Base-by-base conservation (phyloP, 1,140 invertebrate genomes). In the Anastatus disparis region DNA sequence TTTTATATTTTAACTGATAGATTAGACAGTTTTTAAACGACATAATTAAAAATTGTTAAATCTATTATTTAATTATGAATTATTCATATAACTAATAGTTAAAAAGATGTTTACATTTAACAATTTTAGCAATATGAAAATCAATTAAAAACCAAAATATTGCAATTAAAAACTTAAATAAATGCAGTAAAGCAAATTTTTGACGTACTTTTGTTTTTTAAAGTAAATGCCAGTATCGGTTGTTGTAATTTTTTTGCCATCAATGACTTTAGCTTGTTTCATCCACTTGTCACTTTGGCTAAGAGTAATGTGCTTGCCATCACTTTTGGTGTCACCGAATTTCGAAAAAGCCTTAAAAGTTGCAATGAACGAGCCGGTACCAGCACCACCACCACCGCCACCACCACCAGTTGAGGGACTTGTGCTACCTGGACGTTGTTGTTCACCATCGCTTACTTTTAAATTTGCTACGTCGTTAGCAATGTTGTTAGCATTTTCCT, bases 231-330 rank as follows among this genome's bases (percentile, higher is more conserved):
- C 94, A 0, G 94, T 96, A 77, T 96, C 94, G 2, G 94, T 96
- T 9, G 95, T 95, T 0, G 94, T 94, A 66, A 95, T 93, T 76
- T 92, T 94, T 83, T 95, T 96, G 0, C 90, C 91, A 75, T 96
- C 95, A 59, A 97, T 93, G n/a, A 97, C 93, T 79, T 93, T 93
- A 0, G 95, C 95, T 80, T 97, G 95, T 76, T 96, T 97, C 91
- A 97, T 93, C 95, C 95, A 97, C 83, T 97, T 97, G 83, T 97
- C 95, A 77, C 93, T 94, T 81, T 96, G 95, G 22, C 93, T 93
- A 1, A 96, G 83, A 0, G 95, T 96, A 56, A 97, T 94, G 22
- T 89, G 87, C 81, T 93, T 95, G 7, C 95, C 95, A 77, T 95
- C 93, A 10, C 92, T 93, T 77, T 95, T 95, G 1, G 88, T 87